Evolutionary conservation across 2,888 invertebrate genomes (phyloP).

Genomic region (Apodemia duryi): DNA sequence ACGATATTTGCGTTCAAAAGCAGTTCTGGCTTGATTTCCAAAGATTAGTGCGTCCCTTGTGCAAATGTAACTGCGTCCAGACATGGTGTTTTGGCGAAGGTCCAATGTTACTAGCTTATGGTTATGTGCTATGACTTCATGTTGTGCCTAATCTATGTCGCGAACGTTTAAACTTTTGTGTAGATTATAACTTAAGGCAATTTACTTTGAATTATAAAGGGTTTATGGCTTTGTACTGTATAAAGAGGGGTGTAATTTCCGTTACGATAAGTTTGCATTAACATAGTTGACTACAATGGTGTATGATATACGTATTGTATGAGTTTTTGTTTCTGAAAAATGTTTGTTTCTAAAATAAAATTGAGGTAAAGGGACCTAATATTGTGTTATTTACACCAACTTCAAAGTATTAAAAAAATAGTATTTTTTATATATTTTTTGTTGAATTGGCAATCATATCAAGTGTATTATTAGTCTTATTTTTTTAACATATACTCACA

Average conservation of each 20-base stretch:
- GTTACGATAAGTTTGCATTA: neutral
- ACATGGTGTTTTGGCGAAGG: conserved; percentile 58
- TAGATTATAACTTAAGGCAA: conserved; percentile 23
- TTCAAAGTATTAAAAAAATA: too few relatives aligned
- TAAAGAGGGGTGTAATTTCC: neutral
- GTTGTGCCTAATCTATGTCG: conserved; percentile 25
- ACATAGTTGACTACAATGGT: neutral
- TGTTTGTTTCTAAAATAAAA: too few relatives aligned
- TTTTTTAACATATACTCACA: too few relatives aligned
- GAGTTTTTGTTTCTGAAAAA: too few relatives aligned
- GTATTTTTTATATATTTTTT: too few relatives aligned
- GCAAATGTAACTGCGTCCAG: conserved; percentile 61
- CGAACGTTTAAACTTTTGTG: conserved; percentile 26
- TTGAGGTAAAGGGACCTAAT: too few relatives aligned
- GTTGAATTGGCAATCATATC: too few relatives aligned
- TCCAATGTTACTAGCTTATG: conserved; percentile 52
- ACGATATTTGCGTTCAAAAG: conserved; percentile 31
- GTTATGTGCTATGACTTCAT: conserved; percentile 44
- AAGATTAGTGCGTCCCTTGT: conserved; percentile 45
- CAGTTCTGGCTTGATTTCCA: conserved; percentile 37
- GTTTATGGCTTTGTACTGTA: conserved; percentile 3
- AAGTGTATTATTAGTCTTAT: too few relatives aligned
- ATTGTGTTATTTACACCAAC: too few relatives aligned
- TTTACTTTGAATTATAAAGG: conserved; percentile 18
- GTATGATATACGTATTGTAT: too few relatives aligned